These are phyloP conservation scores for Syngnathus rostellatus DNA, from an alignment of 2,797 vertebrate species.

Conservation along the genomic window DNA sequence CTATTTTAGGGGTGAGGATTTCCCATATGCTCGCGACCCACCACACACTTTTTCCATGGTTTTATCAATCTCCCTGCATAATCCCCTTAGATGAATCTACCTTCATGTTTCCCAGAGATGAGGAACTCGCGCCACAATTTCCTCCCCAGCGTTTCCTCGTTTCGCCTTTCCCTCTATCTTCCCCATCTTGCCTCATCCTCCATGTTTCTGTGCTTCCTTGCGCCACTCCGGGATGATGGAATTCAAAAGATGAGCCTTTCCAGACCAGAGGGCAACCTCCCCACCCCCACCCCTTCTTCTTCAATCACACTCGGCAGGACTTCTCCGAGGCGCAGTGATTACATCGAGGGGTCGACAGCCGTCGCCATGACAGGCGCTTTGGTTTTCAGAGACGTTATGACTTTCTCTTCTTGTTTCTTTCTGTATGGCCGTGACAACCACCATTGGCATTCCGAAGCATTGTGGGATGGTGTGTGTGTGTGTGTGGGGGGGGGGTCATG, in stretches of 20 bases:
- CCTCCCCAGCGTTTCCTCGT: slow-evolving; percentile 19
- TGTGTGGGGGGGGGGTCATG: too few species aligned
- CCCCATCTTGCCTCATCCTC: slow-evolving; percentile 17
- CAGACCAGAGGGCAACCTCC: slow-evolving; percentile 34
- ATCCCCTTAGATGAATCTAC: slow-evolving; percentile 42
- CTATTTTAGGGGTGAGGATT: not conserved
- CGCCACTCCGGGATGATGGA: slow-evolving; percentile 43
- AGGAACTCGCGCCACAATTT: slow-evolving; percentile 35
- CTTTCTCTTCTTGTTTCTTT: too few species aligned
- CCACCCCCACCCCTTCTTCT: slow-evolving; percentile 22
- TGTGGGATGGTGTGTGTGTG: too few species aligned
- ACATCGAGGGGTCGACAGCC: slow-evolving; percentile 54
- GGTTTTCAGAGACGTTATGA: slow-evolving; percentile 3
- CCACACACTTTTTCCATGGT: not conserved
- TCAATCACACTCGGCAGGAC: slow-evolving; percentile 38
- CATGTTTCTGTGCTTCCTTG: slow-evolving; percentile 26
- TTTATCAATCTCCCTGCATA: slow-evolving; percentile 40
- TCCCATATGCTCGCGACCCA: slow-evolving; percentile 12
- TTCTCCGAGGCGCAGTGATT: slow-evolving; percentile 65
- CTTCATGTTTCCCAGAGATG: slow-evolving; percentile 23
- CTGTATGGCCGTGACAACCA: too few species aligned
- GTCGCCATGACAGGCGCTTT: slow-evolving; percentile 59
- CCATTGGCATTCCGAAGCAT: too few species aligned
- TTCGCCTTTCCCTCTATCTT: slow-evolving; percentile 18
- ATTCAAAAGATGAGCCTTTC: slow-evolving; percentile 42